Evolutionary conservation across 2,888 invertebrate species (phyloP).

Genomic region (Gordius sp.): DNA sequence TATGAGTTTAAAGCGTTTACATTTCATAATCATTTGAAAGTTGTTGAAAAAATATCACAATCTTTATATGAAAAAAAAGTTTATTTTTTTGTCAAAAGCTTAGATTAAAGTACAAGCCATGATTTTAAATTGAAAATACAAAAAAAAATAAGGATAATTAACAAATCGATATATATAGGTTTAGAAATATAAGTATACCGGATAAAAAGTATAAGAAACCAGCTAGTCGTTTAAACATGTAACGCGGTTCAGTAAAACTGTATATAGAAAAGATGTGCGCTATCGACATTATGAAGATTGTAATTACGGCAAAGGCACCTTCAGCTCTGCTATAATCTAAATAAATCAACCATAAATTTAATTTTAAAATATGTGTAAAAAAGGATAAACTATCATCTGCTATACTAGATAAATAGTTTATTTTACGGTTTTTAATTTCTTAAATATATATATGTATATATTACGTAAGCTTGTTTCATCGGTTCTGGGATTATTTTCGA

Average conservation of each 20-base stretch:
- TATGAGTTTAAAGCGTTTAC: no score
- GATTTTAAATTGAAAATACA: no score
- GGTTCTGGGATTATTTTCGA: neutral
- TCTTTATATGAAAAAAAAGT: no score
- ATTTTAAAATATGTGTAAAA: neutral
- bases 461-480: slow-evolving; percentile 14
- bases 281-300: slow-evolving; percentile 25
- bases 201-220: slow-evolving; percentile 27
- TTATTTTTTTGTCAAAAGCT: no score
- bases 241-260: slow-evolving; percentile 25
- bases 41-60: no score
- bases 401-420: no score
- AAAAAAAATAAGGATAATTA: no score
- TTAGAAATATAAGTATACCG: no score
- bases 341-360: slow-evolving; percentile 18
- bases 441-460: neutral
- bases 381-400: neutral
- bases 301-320: slow-evolving; percentile 27
- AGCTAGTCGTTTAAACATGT: slow-evolving; percentile 27
- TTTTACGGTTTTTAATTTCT: neutral
- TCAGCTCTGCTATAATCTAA: slow-evolving; percentile 27
- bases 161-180: no score
- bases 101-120: no score
- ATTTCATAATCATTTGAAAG: no score
- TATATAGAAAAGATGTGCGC: slow-evolving; percentile 26